These are phyloP conservation scores for Cotesia glomerata DNA, from an alignment of 1,140 invertebrate genomes.

Conservation along the genomic window DNA sequence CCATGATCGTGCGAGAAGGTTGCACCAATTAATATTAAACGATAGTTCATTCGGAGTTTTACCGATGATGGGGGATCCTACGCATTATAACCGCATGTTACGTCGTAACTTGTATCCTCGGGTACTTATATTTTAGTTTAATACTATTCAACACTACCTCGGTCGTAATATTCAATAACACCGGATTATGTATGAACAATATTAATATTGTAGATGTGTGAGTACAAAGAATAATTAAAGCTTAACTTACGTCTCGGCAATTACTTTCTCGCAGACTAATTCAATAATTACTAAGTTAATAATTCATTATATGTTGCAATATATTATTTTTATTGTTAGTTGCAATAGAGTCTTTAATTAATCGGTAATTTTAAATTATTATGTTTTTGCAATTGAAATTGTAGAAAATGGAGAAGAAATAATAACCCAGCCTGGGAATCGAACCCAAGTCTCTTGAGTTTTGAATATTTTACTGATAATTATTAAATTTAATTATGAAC, in stretches of 20 bases:
- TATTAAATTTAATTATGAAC: too few species aligned
- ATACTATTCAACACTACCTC: neutral
- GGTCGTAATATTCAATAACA: too few species aligned
- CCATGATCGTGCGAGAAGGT: slow-evolving; percentile 42
- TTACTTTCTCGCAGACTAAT: neutral
- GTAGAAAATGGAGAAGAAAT: too few species aligned
- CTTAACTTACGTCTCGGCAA: neutral
- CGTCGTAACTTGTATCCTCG: too few species aligned
- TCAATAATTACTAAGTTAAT: neutral
- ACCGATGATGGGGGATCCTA: neutral
- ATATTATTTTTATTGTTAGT: neutral
- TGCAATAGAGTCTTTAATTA: too few species aligned
- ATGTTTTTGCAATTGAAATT: too few species aligned
- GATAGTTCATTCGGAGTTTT: slow-evolving; percentile 3
- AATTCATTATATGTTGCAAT: neutral
- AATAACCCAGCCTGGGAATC: too few species aligned
- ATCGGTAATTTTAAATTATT: too few species aligned
- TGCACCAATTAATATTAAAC: slow-evolving; percentile 51
- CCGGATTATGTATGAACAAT: too few species aligned
- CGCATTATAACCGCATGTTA: neutral
- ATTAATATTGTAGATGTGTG: too few species aligned
- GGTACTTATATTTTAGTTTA: neutral
- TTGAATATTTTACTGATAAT: too few species aligned
- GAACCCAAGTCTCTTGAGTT: too few species aligned
- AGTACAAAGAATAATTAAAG: neutral